Conservation (phyloP, 2,888 invertebrate genomes). For the Chydorus sphaericus region DNA sequence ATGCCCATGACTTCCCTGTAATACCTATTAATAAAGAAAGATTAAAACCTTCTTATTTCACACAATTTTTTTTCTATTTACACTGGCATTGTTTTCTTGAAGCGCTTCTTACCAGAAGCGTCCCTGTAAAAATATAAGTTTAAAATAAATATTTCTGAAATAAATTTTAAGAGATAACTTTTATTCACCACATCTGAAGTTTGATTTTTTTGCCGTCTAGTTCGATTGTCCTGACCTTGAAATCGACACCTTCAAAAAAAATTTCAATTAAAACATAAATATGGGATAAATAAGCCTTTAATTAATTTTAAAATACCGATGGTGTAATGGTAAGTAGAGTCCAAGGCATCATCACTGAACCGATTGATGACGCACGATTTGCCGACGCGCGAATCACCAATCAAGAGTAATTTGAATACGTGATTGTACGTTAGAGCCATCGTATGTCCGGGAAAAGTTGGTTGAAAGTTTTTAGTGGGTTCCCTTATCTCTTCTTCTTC, state of each 20-base stretch:
- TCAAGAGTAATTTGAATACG: conserved; percentile 79
- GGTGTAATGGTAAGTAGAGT: conserved; percentile 85
- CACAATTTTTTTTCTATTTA: background rate
- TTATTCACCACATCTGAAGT: conserved; percentile 88
- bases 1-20: conserved; percentile 99
- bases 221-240: conserved; percentile 97
- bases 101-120: conserved; percentile 96
- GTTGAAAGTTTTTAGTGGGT: no score
- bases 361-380: conserved; percentile 86
- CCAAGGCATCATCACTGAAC: conserved; percentile 88
- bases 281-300: background rate
- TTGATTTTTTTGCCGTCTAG: conserved; percentile 97
- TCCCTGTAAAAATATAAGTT: conserved; percentile 49
- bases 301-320: conserved; percentile 48
- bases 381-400: conserved; percentile 85
- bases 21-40: conserved; percentile 39
- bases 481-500: no score
- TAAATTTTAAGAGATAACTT: conserved; percentile 13
- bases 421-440: conserved; percentile 94
- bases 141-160: conserved; percentile 29
- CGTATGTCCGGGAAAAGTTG: no score
- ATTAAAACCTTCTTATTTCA: background rate
- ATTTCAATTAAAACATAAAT: background rate
- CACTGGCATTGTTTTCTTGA: conserved; percentile 98
- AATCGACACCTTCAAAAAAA: conserved; percentile 74